Evolutionary conservation across 2,797 vertebrate species (phyloP), one percentile per base, ranked within the genome.

Genomic region (Chiroxiphia lanceolata): DNA sequence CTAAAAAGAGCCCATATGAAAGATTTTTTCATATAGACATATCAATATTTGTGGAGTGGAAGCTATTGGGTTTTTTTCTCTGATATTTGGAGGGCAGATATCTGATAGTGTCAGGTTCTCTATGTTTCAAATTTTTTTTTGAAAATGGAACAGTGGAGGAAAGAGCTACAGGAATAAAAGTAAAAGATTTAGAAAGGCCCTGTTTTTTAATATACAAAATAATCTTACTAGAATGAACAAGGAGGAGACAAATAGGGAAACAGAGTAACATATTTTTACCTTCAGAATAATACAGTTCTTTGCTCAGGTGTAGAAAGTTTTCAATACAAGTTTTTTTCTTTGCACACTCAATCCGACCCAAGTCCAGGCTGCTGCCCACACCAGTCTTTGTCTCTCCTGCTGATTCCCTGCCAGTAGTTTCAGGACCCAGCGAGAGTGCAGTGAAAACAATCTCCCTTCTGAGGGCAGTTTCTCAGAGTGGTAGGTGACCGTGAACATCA

Each of bases 401-500:
- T 15, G 10, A 10, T 60, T 61, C 26, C 11, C 20, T 54, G 26
- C 22, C 11, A 1, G 19, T 9, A 42, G 20, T 7, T 57, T 38
- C 22, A 33, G 75, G n/a, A 50, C 4, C 2, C 1, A 17, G 21
- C 19, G 18, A n/a, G 44, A 47, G 6, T 7, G 3, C 44, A 48
- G 33, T 5, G 48, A 42, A 25, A 71, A 67, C 20, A 25, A 13
- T 3, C 14, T 18, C 42, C 50, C 42, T 50, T 60, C 47, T 22
- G 13, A 61, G 45, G 44, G 16, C 53, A 13, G 14, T 33, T 76
- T 57, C 83, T 57, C 44, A 4, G n/a, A 42, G 48, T 1, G 0
- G 23, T 26, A 9, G 31, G 34, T 76, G 59, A 45, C 53, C 0
- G 0, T 15, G 31, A 57, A 11, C 0, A 0, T 23, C 48, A 8